Evolutionary conservation across 2,888 invertebrate species (phyloP), one percentile per base, ranked within the genome.

Genomic region (Ornithoptera priamus): DNA sequence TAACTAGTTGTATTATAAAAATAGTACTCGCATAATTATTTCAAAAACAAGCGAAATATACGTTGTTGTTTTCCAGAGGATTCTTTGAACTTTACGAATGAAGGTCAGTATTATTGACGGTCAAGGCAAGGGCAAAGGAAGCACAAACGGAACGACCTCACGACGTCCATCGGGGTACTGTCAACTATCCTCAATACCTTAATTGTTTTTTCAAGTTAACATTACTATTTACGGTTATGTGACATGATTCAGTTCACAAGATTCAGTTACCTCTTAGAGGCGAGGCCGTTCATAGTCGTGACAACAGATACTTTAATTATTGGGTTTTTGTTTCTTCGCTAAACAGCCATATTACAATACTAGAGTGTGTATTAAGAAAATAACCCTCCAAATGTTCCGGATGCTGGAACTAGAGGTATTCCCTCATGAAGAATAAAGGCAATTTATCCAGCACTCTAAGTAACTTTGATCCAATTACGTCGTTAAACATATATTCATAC

Each of bases 121-220:
- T 62, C 65, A 69, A 69, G 65, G 62, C 50, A 15, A 58, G 39
- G 56, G 24, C 60, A 62, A 62, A 62, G 58, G 46, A 42, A 36
- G 18, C 39, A 59, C 50, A 62, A 66, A 62, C 22, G 46, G 50
- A 36, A 62, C 39, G 70, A 66, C 70, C 66, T 70, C 39, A 22
- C 8, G n/a, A 58, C 24, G 22, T 42, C 64, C 61, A 42, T 12
- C 24, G 20, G 20, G 24, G 22, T 30, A n/a, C 30, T 70, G 22
- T 66, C 46, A 58, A 30, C 62, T 59, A 66, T 70, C 66, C 70
- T 70, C 66, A 66, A 70, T 59, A 17, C 66, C 59, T 70, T 70
- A 65, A 62, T 69, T 65, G 66, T 62, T 66, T 58, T 39, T n/a
- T 66, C 66, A 66, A 66, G 62, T 62, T 7, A 56, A 62, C 66